A percentile compares a stretch with the other conserved stretches of the same genome.
phyloP scores from a whole-genome alignment of 2,888 invertebrate genomes.

The Xestia xanthographa region DNA sequence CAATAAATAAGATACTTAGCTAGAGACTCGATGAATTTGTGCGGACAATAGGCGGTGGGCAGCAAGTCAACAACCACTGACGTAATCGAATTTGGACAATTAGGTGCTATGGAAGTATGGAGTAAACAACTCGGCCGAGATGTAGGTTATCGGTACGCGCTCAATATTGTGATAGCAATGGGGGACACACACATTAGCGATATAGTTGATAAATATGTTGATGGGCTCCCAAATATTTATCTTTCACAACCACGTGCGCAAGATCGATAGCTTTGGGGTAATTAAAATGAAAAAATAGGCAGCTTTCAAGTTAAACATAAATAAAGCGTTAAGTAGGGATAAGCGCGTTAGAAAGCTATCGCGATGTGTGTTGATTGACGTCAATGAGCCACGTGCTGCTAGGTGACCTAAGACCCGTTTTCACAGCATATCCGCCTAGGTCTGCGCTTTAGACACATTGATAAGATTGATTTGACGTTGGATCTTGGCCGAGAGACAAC shows the following conservation, averaged over 20 bases:
- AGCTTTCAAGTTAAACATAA: conserved; percentile 43
- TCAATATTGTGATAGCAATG: conserved; percentile 70
- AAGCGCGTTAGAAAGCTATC: conserved; percentile 76
- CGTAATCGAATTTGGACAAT: conserved; percentile 82
- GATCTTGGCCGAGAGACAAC: conserved; percentile 63
- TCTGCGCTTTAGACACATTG: conserved; percentile 67
- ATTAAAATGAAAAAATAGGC: conserved; percentile 56
- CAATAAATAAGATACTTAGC: conserved; percentile 73
- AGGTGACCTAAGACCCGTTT: conserved; percentile 82
- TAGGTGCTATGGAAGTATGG: conserved; percentile 76
- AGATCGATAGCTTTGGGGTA: conserved; percentile 56
- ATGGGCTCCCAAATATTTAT: conserved; percentile 70
- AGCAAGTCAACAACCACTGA: conserved; percentile 71
- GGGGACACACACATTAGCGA: conserved; percentile 74
- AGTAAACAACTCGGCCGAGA: conserved; percentile 80
- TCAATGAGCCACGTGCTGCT: conserved; percentile 80
- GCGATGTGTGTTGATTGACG: conserved; percentile 78
- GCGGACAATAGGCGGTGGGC: conserved; percentile 74
- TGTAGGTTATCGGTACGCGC: conserved; percentile 82
- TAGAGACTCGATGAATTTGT: conserved; percentile 69
- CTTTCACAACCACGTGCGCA: conserved; percentile 61
- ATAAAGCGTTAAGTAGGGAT: conserved; percentile 58
- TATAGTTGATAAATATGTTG: conserved; percentile 72
- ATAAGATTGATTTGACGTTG: conserved; percentile 75
- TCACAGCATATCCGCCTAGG: conserved; percentile 74